phyloP scores from a whole-genome alignment of 2,888 invertebrate genomes.

The Callinectes sapidus region DNA sequence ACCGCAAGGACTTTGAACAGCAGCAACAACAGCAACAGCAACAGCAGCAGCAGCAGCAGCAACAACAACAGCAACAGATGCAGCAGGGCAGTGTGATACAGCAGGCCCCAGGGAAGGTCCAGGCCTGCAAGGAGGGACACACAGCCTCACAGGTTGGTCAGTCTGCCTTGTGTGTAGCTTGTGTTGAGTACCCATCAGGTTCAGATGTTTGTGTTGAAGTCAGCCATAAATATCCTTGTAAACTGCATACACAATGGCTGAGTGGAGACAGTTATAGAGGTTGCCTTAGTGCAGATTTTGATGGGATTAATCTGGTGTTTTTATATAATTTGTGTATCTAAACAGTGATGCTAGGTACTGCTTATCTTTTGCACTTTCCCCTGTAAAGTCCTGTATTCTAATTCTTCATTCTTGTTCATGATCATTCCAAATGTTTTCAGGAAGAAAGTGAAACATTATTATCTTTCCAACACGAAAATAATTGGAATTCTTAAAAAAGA shows the following conservation, averaged over 20 bases:
- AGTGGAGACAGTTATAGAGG: not conserved
- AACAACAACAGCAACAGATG: slow-evolving; percentile 47
- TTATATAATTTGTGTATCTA: not conserved
- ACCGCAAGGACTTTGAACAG: slow-evolving; percentile 78
- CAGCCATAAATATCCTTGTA: not conserved
- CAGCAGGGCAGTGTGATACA: slow-evolving; percentile 15
- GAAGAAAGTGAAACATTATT: not conserved
- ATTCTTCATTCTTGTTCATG: not conserved
- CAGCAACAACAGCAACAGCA: slow-evolving; percentile 75
- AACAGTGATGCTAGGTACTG: not conserved
- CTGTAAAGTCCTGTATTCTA: not conserved
- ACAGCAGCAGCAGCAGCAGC: slow-evolving; percentile 78
- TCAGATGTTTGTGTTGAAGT: not conserved
- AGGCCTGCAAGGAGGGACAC: slow-evolving; percentile 55
- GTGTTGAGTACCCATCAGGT: not conserved
- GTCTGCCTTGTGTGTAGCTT: not conserved
- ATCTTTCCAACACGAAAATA: not conserved
- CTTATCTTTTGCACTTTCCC: not conserved
- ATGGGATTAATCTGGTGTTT: not conserved
- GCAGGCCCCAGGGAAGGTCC: slow-evolving; percentile 36
- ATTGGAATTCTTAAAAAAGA: not conserved
- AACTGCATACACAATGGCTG: not conserved
- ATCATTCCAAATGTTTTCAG: not conserved
- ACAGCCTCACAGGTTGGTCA: slow-evolving; percentile 59
- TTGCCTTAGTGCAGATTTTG: not conserved